A percentile compares a stretch with the other conserved stretches of the same genome.
Evolutionary conservation across 30 jellyfish, hydroid and myxozoan species (phyloP).

Genomic region (Calvadosia cruxmelitensis): DNA sequence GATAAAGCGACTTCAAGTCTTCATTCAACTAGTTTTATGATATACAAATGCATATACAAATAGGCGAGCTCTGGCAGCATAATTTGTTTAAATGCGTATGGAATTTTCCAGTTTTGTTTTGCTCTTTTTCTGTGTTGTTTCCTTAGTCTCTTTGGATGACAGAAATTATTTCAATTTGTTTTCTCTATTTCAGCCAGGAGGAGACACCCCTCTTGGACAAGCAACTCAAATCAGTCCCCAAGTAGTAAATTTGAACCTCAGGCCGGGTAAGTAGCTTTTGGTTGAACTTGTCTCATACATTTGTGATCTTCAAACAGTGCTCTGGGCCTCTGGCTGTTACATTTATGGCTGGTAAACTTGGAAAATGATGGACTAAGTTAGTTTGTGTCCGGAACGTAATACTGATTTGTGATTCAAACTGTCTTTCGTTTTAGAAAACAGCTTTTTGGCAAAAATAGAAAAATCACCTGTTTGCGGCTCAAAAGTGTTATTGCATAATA

Average conservation of each 20-base stretch:
- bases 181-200: conserved; percentile 7
- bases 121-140: not conserved
- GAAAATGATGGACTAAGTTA: too few species aligned
- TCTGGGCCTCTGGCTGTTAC: too few species aligned
- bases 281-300: not conserved
- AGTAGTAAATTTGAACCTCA: conserved; percentile 33
- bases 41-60: not conserved
- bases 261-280: conserved; percentile 51
- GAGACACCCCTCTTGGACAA: conserved; percentile 45
- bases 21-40: not conserved
- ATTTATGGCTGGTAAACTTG: too few species aligned
- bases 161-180: too few species aligned
- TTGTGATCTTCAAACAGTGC: too few species aligned
- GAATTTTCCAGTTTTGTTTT: not conserved
- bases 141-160: not conserved
- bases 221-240: conserved; percentile 71
- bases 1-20: too few species aligned
- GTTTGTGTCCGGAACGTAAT: too few species aligned
- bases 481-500: not conserved
- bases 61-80: not conserved
- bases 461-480: not conserved
- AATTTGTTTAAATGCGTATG: not conserved
- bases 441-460: not conserved
- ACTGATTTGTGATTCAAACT: too few species aligned
- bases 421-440: too few species aligned